A percentile compares a stretch with the other conserved stretches of the same genome.
phyloP scores from a whole-genome alignment of 2,888 invertebrate genomes.

The Formica aserva region DNA sequence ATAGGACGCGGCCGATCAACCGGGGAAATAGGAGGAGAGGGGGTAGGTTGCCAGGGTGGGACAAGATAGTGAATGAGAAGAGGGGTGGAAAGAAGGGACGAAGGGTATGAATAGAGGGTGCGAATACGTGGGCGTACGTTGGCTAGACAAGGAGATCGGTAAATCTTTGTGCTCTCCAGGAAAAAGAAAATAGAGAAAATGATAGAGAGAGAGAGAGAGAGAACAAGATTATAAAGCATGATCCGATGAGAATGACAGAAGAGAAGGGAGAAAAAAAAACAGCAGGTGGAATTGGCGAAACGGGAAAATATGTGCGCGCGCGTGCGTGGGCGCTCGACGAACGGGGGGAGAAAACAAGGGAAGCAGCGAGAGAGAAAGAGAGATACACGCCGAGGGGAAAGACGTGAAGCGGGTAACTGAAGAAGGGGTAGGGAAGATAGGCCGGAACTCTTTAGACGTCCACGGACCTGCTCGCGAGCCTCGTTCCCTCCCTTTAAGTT shows the following conservation, averaged over 20 bases:
- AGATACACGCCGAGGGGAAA: slow-evolving; percentile 18
- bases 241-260: not conserved
- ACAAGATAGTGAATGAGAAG: slow-evolving; percentile 37
- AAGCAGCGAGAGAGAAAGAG: not conserved
- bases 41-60: not conserved
- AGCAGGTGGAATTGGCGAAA: slow-evolving; percentile 8
- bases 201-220: not conserved
- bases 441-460: slow-evolving; percentile 51
- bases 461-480: slow-evolving; percentile 45
- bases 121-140: slow-evolving; percentile 30
- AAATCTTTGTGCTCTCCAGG: not conserved
- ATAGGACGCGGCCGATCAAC: slow-evolving; percentile 26
- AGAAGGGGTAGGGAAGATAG: slow-evolving; percentile 45
- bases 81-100: not conserved
- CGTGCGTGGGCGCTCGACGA: slow-evolving; percentile 24
- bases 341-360: slow-evolving; percentile 19
- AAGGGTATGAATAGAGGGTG: slow-evolving; percentile 2
- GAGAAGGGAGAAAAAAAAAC: not conserved
- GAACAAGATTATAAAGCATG: not conserved
- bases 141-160: not conserved
- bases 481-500: slow-evolving; percentile 67
- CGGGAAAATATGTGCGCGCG: slow-evolving; percentile 20
- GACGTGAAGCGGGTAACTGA: slow-evolving; percentile 29
- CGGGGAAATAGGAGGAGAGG: not conserved
- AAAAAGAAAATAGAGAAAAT: not conserved